Conservation (phyloP, 2,113 vertebrate genomes). For the Chamaetylas fuelleborni region DNA sequence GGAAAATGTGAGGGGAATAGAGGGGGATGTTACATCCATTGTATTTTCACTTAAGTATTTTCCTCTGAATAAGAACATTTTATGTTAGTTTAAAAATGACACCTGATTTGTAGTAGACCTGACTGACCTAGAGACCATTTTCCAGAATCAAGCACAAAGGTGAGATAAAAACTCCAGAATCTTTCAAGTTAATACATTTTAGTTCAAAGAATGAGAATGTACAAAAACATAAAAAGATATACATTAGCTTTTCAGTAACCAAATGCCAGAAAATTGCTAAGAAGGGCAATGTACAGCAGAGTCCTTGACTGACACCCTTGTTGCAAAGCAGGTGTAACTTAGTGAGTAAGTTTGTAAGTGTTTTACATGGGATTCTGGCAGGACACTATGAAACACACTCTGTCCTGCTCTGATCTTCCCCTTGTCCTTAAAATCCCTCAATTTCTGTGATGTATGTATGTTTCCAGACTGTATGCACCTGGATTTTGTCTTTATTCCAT, state of each 20-base stretch:
- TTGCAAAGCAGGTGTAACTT: not conserved
- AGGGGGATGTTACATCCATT: not conserved
- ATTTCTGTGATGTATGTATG: not conserved
- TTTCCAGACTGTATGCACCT: not conserved
- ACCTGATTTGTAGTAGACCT: not conserved
- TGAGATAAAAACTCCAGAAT: not conserved
- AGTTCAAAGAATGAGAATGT: not conserved
- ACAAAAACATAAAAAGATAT: not conserved
- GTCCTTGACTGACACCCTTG: not conserved
- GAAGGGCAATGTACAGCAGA: not conserved
- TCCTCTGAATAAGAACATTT: not conserved
- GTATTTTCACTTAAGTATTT: not conserved
- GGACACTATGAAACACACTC: accelerated
- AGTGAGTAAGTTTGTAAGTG: not conserved
- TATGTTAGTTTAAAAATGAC: not conserved
- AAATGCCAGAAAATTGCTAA: not conserved
- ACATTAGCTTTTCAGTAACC: not conserved
- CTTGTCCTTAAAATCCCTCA: not conserved
- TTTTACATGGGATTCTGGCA: not conserved
- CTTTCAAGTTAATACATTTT: not conserved
- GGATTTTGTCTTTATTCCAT: not conserved
- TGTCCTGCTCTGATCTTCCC: not conserved
- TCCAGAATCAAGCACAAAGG: not conserved
- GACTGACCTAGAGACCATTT: not conserved
- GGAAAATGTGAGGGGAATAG: not conserved